Percentiles rank a stretch among this genome's conserved stretches.
Evolutionary conservation across 2,797 vertebrate genomes (phyloP).

Genomic region (Dicrostonyx torquatus): DNA sequence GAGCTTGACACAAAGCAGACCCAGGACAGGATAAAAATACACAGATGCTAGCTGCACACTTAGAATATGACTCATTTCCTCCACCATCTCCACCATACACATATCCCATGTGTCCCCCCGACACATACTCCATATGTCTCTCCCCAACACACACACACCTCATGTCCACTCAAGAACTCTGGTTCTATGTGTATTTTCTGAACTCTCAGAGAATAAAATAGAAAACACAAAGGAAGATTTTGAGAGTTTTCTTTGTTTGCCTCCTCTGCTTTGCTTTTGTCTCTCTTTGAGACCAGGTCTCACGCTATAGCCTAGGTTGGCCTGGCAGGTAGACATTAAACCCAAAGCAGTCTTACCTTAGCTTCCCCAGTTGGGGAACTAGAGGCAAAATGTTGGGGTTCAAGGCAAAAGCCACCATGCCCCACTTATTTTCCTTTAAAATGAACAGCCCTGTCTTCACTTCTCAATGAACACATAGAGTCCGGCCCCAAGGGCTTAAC

Average conservation of each 20-base stretch:
- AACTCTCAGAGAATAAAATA: background rate
- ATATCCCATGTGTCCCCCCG: background rate
- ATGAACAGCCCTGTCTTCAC: background rate
- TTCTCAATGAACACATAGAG: background rate
- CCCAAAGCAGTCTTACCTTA: background rate
- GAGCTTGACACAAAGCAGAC: background rate
- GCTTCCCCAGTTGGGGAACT: background rate
- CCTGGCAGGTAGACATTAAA: background rate
- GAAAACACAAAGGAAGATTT: background rate
- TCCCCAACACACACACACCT: too few relatives aligned
- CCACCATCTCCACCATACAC: rapidly evolving
- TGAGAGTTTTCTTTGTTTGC: background rate
- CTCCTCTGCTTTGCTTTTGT: background rate
- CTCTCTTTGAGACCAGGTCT: background rate
- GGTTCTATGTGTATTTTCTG: background rate
- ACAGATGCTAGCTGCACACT: background rate
- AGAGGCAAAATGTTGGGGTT: background rate
- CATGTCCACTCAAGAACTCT: background rate
- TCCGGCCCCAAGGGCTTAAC: background rate
- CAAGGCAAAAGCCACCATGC: background rate
- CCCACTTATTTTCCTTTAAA: background rate
- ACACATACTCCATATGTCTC: background rate
- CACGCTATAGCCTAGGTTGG: background rate
- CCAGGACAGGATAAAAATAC: background rate
- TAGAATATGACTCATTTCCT: background rate